Percentiles rank a stretch among this genome's conserved stretches.
These are phyloP conservation scores for Ptiloglossa arizonensis DNA, from an alignment of 1,140 invertebrate species.

Conservation along the genomic window DNA sequence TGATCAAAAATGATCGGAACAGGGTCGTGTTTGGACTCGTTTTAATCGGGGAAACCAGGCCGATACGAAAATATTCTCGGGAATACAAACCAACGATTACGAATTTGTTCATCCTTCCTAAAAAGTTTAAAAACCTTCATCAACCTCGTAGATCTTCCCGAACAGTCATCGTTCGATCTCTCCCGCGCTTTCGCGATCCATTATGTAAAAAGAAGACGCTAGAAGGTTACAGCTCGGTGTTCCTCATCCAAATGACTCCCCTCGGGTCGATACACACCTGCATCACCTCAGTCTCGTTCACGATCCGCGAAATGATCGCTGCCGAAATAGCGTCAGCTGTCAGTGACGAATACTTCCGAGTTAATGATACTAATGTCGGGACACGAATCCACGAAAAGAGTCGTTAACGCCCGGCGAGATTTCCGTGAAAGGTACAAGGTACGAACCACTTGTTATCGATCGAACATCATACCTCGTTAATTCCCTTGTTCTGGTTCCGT, in stretches of 20 bases:
- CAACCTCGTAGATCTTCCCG: too few species aligned
- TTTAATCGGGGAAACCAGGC: too few species aligned
- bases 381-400: background rate
- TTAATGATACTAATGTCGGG: background rate
- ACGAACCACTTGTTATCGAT: background rate
- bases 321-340: background rate
- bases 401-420: slow-evolving; percentile 1
- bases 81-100: too few species aligned
- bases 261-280: background rate
- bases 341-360: background rate
- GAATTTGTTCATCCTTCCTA: too few species aligned
- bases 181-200: background rate
- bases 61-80: too few species aligned
- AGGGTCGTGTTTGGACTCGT: too few species aligned
- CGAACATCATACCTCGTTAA: background rate
- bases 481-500: background rate
- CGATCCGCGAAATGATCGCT: slow-evolving; percentile 3
- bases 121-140: too few species aligned
- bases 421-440: background rate
- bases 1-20: too few species aligned
- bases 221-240: background rate
- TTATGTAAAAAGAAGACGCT: background rate
- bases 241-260: background rate
- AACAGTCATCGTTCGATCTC: too few species aligned
- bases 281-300: background rate